Base-by-base conservation (phyloP, 2,797 vertebrate species). In the Aphelocoma californica region DNA sequence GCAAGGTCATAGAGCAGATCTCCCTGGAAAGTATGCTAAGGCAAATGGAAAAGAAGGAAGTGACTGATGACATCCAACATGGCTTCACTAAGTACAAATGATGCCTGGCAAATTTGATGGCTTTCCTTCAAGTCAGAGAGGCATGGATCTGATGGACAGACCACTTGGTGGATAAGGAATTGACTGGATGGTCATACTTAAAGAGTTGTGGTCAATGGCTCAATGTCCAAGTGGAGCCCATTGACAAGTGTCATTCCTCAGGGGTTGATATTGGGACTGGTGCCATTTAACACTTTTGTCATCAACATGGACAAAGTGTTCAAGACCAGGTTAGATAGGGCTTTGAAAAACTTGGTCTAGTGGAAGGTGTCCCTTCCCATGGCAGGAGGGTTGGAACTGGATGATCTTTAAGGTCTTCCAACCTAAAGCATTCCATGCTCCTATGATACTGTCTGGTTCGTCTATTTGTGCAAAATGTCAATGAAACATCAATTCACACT, bases 401-500 rank as follows among this genome's bases (percentile, higher is more conserved):
- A 57, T 50, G 23, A 29, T 38, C 50, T 75, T 44, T n/a, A 57
- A 38, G 19, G 11, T 70, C 28, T 83, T 89, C 32, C 29, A 44
- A 50, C 7, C 19, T 14, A 26, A 50, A 75, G 8, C 6, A 21
- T 70, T 82, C 36, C 64, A 29, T 4, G 2, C 3, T 69, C 44
- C 28, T 69, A 32, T 44, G 28, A 31, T 67, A 56, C 18, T 53
- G 10, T 8, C 25, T 2, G 0, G 62, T 75, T 58, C n/a, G 19
- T 70, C 24, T 40, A 10, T 42, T 69, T 56, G 11, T 14, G 23
- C 18, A 88, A 67, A 71, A 58, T 16, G 4, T n/a, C 42, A 36
- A 14, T 13, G 10, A 78, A 86, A 34, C 23, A 81, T 29, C 17
- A 58, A 54, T 58, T 50, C 40, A 32, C 0, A 0, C 17, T 2